phyloP scores from a whole-genome alignment of 2,113 vertebrate species.

The Coracopsis vasa region DNA sequence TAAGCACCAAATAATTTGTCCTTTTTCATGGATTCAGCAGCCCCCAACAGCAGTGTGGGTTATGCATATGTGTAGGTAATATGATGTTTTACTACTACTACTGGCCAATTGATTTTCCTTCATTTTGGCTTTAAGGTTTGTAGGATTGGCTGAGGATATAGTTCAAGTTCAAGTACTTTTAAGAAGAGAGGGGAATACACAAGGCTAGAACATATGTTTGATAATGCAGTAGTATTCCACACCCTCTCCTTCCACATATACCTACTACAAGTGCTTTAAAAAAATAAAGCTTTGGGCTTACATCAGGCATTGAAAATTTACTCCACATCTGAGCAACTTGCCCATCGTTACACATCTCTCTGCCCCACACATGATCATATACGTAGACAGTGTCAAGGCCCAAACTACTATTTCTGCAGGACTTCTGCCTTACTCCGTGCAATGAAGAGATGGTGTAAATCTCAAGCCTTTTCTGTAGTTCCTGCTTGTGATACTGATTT shows the following conservation, averaged over 20 bases:
- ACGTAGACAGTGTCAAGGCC: not conserved
- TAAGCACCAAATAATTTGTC: not conserved
- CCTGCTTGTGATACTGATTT: not conserved
- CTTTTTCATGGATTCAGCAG: not conserved
- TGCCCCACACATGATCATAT: not conserved
- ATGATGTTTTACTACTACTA: not conserved
- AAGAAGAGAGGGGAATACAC: not conserved
- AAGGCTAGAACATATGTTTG: not conserved
- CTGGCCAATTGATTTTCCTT: not conserved
- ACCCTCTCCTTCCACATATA: not conserved
- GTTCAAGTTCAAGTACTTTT: not conserved
- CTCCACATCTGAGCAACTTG: not conserved
- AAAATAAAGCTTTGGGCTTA: not conserved
- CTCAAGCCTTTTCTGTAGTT: not conserved
- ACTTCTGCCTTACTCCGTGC: not conserved
- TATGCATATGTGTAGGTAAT: not conserved
- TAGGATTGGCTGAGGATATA: not conserved
- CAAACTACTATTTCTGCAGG: not conserved
- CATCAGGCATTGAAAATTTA: not conserved
- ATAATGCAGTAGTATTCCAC: not conserved
- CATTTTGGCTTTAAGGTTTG: not conserved
- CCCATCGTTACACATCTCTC: not conserved
- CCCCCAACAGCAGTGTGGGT: not conserved
- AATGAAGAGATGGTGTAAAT: not conserved
- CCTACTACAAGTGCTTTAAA: not conserved